A percentile compares a stretch with the other conserved stretches of the same genome.
Conservation (phyloP, 2,797 vertebrate genomes). For the Coccyzus lansbergi region DNA sequence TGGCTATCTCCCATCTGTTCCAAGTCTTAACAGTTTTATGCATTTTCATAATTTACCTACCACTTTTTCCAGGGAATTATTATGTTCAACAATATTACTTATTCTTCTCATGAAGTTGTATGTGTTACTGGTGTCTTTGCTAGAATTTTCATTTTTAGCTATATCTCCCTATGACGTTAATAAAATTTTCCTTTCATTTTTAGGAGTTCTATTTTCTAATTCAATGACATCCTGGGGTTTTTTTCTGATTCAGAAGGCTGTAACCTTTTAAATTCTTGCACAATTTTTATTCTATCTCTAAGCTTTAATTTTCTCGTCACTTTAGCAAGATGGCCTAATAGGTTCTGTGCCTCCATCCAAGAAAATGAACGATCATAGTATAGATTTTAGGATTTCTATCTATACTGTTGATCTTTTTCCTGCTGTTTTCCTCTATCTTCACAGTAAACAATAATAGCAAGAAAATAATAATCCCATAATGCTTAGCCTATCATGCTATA, state of each 20-base stretch:
- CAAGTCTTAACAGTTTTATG: neutral
- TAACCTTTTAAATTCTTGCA: constrained; percentile 18
- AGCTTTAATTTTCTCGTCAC: neutral
- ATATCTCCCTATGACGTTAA: neutral
- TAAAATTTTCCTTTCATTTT: neutral
- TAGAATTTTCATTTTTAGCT: constrained; percentile 24
- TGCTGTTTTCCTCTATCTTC: neutral
- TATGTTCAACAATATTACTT: neutral
- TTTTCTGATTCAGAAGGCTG: constrained; percentile 4
- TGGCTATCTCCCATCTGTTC: neutral
- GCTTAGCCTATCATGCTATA: neutral
- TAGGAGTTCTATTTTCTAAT: constrained; percentile 38
- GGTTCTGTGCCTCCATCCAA: neutral
- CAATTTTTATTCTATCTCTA: constrained; percentile 6
- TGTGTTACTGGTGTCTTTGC: neutral
- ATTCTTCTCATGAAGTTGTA: neutral
- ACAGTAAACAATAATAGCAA: neutral
- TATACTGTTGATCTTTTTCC: neutral
- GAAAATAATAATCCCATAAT: neutral
- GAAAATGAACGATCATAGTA: neutral
- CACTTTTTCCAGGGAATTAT: neutral
- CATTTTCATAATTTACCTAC: neutral
- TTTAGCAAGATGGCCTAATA: neutral
- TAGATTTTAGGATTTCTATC: neutral
- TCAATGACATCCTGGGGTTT: constrained; percentile 3